A percentile compares a stretch with the other conserved stretches of the same genome.
Conservation (phyloP, 2,113 vertebrate species). For the Muntiacus reevesi region DNA sequence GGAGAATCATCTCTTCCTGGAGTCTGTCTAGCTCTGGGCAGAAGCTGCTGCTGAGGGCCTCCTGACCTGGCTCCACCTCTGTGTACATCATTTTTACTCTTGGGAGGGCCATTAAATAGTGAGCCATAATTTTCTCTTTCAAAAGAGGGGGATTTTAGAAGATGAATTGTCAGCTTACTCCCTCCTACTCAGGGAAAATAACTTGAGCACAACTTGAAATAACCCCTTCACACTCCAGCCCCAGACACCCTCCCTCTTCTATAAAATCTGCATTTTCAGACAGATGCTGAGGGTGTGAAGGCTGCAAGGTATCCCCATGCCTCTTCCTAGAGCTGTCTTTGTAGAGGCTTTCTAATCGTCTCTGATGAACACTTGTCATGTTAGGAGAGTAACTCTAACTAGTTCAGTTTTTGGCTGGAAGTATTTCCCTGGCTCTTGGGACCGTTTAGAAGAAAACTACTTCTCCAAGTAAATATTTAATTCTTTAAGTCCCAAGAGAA, state of each 20-base stretch:
- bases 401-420: not conserved
- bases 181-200: not conserved
- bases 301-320: not conserved
- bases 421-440: not conserved
- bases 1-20: rapidly evolving
- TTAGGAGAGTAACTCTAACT: not conserved
- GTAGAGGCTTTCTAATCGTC: rapidly evolving
- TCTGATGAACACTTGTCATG: not conserved
- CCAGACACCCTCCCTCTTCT: not conserved
- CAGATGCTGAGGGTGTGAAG: too few species aligned
- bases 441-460: not conserved
- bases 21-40: not conserved
- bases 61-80: rapidly evolving
- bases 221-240: not conserved
- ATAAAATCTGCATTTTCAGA: not conserved
- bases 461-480: not conserved
- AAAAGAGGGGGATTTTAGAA: not conserved
- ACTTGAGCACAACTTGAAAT: not conserved
- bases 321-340: not conserved
- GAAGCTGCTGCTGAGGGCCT: not conserved
- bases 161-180: not conserved
- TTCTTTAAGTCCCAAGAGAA: not conserved
- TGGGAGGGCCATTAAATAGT: not conserved
- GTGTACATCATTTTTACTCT: not conserved
- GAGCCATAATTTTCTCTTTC: not conserved